Percentiles rank a stretch among this genome's conserved stretches.
Evolutionary conservation across 2,113 vertebrate genomes (phyloP).

Genomic region (Cyanoramphus novaezelandiae): DNA sequence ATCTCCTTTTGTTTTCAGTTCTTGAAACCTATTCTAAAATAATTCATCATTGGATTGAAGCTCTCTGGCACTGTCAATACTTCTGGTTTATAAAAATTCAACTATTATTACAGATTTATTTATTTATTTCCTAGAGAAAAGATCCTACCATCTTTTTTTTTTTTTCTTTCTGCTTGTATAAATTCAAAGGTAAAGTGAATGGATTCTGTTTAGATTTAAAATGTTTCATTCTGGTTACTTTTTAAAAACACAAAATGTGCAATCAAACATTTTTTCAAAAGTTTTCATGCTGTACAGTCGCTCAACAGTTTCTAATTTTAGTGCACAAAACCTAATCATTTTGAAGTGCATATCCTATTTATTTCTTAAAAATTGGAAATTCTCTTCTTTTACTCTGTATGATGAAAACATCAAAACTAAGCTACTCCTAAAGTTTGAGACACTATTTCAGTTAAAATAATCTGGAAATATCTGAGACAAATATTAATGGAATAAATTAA

Average conservation of each 20-base stretch:
- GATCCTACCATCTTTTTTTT: not conserved
- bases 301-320: not conserved
- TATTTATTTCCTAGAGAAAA: not conserved
- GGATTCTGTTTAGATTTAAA: not conserved
- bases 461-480: not conserved
- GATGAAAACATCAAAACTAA: not conserved
- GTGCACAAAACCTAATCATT: accelerated
- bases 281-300: not conserved
- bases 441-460: not conserved
- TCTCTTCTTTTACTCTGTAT: not conserved
- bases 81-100: not conserved
- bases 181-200: not conserved
- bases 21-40: not conserved
- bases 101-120: not conserved
- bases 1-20: not conserved
- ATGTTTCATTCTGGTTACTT: not conserved
- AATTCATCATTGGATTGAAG: not conserved
- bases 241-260: not conserved
- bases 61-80: not conserved
- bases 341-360: not conserved
- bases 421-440: not conserved
- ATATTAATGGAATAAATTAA: not conserved
- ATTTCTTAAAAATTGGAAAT: not conserved
- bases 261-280: not conserved
- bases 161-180: not conserved